Percentiles rank a stretch among this genome's conserved stretches.
These are phyloP conservation scores for Buphagus erythrorhynchus DNA, from an alignment of 2,797 vertebrate genomes.

Conservation along the genomic window DNA sequence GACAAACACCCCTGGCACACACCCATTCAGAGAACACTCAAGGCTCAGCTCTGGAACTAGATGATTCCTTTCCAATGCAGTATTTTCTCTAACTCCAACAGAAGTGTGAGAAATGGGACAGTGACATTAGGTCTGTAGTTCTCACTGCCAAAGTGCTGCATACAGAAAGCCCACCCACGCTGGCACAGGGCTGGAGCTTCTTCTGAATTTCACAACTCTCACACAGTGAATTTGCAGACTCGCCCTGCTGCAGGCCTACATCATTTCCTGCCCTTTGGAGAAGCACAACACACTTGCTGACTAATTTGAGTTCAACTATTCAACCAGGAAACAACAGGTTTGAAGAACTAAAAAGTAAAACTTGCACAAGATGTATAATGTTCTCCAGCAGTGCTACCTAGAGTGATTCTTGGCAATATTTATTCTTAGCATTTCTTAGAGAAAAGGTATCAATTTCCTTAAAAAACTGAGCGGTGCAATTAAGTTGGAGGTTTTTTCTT, in stretches of 20 bases:
- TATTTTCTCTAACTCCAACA: neutral
- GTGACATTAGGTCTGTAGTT: neutral
- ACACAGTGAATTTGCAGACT: neutral
- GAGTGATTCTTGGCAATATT: neutral
- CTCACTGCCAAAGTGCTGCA: neutral
- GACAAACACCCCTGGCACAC: neutral
- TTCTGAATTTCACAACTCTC: neutral
- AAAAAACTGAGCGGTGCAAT: neutral
- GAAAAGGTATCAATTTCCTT: neutral
- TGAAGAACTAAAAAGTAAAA: constrained; percentile 1
- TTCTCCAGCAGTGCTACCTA: neutral
- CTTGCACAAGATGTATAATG: neutral
- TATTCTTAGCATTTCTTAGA: neutral
- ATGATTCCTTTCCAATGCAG: neutral
- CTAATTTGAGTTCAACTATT: neutral
- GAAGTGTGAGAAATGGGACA: neutral
- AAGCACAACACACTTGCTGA: neutral
- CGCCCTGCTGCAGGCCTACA: neutral
- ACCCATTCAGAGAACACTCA: neutral
- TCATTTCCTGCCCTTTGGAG: constrained; percentile 3
- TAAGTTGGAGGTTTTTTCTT: neutral
- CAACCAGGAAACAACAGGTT: neutral
- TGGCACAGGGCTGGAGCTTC: neutral
- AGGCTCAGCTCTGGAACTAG: neutral
- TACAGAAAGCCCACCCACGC: neutral